Percentiles rank a stretch among this genome's conserved stretches.
These are phyloP conservation scores for Hedya salicella DNA, from an alignment of 2,888 invertebrate genomes.

Conservation along the genomic window DNA sequence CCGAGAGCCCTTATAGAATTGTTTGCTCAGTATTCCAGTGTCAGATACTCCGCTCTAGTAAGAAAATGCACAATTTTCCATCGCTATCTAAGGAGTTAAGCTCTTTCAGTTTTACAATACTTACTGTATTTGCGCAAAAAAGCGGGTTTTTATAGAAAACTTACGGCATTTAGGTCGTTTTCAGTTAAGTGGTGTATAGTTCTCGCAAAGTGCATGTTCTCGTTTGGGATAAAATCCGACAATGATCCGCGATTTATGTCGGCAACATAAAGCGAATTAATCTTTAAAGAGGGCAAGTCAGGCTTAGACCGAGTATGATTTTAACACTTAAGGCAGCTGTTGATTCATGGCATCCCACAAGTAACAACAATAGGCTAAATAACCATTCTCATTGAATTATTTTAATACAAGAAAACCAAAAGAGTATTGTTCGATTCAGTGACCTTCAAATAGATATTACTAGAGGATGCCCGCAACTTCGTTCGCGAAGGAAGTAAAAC, in stretches of 20 bases:
- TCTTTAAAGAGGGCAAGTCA: slow-evolving; percentile 21
- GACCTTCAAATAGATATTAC: too few relatives aligned
- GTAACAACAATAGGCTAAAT: too few relatives aligned
- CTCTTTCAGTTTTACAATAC: too few relatives aligned
- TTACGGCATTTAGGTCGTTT: neutral
- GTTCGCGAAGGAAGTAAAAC: too few relatives aligned
- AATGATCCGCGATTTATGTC: slow-evolving; percentile 55
- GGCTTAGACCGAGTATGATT: neutral
- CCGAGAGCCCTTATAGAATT: slow-evolving; percentile 19
- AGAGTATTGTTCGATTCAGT: too few relatives aligned
- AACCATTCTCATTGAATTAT: too few relatives aligned
- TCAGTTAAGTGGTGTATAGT: neutral
- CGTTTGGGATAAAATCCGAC: slow-evolving; percentile 52
- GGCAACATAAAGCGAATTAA: slow-evolving; percentile 35
- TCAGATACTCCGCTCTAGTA: neutral
- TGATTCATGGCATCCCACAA: neutral
- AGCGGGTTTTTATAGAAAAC: neutral
- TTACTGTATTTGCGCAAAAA: neutral
- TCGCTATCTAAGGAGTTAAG: too few relatives aligned
- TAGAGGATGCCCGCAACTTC: too few relatives aligned
- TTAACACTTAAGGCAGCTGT: neutral
- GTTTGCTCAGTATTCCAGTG: slow-evolving; percentile 9
- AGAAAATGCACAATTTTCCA: too few relatives aligned
- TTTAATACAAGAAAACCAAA: too few relatives aligned
- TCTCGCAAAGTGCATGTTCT: slow-evolving; percentile 52